A percentile compares a stretch with the other conserved stretches of the same genome.
These are phyloP conservation scores for Eristalis pertinax DNA, from an alignment of 2,888 invertebrate species.

Conservation along the genomic window DNA sequence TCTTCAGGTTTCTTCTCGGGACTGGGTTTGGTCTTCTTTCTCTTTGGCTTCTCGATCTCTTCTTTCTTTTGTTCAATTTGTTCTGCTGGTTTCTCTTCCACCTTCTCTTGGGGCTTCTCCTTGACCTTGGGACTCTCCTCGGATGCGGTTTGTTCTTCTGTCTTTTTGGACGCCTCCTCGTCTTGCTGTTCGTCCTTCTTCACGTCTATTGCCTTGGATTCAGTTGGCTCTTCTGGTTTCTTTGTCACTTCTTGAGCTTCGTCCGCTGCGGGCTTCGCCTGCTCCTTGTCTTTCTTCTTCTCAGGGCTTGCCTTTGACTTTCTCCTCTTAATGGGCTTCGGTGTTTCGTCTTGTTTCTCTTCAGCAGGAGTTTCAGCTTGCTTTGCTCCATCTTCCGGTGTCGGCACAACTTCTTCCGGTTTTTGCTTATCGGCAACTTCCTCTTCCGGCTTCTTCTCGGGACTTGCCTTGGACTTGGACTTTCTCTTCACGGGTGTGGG, in stretches of 20 bases:
- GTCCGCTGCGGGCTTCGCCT: background rate
- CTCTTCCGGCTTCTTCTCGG: background rate
- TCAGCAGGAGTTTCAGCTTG: background rate
- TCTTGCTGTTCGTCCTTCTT: background rate
- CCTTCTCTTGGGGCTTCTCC: background rate
- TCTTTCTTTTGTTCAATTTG: background rate
- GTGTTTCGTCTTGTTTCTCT: background rate
- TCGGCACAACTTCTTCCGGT: slow-evolving; percentile 56
- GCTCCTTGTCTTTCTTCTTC: slow-evolving; percentile 15
- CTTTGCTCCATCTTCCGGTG: background rate
- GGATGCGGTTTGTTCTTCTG: background rate
- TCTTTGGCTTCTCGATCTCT: slow-evolving; percentile 1
- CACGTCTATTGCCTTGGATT: slow-evolving; percentile 34
- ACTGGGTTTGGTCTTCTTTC: slow-evolving; percentile 45
- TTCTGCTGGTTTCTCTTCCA: background rate
- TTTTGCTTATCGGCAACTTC: slow-evolving; percentile 17
- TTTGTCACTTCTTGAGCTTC: background rate
- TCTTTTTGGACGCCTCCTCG: background rate
- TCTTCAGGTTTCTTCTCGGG: slow-evolving; percentile 26
- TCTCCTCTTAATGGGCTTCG: background rate
- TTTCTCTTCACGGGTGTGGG: slow-evolving; percentile 22
- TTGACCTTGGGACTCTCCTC: background rate
- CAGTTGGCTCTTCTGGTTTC: slow-evolving; percentile 6
- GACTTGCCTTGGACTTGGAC: slow-evolving; percentile 44
- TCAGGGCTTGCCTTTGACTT: slow-evolving; percentile 46